Evolutionary conservation across 2,113 vertebrate species (phyloP).

Genomic region (Orycteropus afer): DNA sequence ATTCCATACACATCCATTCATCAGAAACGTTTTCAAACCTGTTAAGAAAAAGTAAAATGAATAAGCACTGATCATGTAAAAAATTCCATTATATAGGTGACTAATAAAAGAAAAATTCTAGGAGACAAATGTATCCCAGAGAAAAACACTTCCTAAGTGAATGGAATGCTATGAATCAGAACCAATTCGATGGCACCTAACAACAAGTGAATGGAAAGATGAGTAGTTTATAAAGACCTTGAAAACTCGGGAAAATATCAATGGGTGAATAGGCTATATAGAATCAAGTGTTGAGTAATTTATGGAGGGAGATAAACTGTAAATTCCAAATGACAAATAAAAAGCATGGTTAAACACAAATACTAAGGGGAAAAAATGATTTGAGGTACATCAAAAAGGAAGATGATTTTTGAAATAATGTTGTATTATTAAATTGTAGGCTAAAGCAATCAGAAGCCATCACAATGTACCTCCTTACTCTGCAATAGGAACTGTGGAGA

Average conservation of each 20-base stretch:
- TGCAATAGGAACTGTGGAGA: background rate
- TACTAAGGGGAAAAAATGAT: background rate
- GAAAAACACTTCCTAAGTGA: constrained; percentile 15
- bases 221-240: background rate
- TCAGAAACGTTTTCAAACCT: constrained; percentile 32
- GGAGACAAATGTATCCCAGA: constrained; percentile 27
- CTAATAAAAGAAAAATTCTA: constrained; percentile 51
- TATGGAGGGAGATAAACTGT: background rate
- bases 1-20: constrained; percentile 37
- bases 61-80: constrained; percentile 19
- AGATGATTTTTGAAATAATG: background rate
- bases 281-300: background rate
- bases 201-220: constrained; percentile 13
- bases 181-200: too few species aligned
- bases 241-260: background rate
- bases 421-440: too few species aligned
- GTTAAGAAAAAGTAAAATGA: constrained; percentile 52
- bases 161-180: too few species aligned
- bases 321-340: background rate
- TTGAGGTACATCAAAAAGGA: background rate
- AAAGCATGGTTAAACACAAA: background rate
- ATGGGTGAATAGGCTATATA: background rate
- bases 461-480: background rate
- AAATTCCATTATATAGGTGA: constrained; percentile 8
- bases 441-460: background rate